Percentiles rank a stretch among this genome's conserved stretches.
phyloP scores from a whole-genome alignment of 1,140 invertebrate species.

The Triops cancriformis region DNA sequence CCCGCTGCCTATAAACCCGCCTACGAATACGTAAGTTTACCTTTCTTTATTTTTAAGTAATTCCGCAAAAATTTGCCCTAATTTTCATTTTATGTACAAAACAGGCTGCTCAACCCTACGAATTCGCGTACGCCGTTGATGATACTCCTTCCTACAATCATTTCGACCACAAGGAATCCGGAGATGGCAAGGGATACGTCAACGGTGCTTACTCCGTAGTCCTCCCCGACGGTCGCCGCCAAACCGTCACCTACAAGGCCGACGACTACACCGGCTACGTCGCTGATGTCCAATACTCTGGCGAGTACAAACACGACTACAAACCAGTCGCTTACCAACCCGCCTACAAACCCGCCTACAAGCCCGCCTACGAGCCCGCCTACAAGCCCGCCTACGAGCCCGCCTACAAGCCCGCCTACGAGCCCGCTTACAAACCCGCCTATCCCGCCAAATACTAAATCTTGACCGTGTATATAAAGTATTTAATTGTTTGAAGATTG shows the following conservation, averaged over 20 bases:
- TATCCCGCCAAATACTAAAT: constrained; percentile 16
- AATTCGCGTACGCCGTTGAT: constrained; percentile 62
- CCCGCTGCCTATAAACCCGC: constrained; percentile 17
- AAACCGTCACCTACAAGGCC: constrained; percentile 29
- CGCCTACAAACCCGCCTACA: too few species aligned
- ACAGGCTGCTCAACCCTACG: constrained; percentile 42
- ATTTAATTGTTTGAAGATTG: constrained; percentile 3
- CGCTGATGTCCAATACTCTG: constrained; percentile 31
- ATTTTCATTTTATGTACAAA: background rate
- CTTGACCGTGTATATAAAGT: background rate
- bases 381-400: constrained; percentile 28
- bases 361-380: too few species aligned
- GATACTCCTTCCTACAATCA: constrained; percentile 59
- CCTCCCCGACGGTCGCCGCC: constrained; percentile 58
- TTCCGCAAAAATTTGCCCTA: background rate
- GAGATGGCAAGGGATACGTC: constrained; percentile 49
- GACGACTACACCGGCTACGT: constrained; percentile 31
- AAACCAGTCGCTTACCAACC: constrained; percentile 49
- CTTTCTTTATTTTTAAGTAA: background rate
- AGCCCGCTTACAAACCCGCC: constrained; percentile 16
- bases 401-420: constrained; percentile 18
- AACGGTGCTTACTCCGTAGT: constrained; percentile 61
- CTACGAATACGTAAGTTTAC: constrained; percentile 25
- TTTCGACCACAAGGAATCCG: constrained; percentile 60
- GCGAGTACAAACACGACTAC: constrained; percentile 28